Evolutionary conservation across 2,888 invertebrate species (phyloP).

Genomic region (Linnaemya tessellans): DNA sequence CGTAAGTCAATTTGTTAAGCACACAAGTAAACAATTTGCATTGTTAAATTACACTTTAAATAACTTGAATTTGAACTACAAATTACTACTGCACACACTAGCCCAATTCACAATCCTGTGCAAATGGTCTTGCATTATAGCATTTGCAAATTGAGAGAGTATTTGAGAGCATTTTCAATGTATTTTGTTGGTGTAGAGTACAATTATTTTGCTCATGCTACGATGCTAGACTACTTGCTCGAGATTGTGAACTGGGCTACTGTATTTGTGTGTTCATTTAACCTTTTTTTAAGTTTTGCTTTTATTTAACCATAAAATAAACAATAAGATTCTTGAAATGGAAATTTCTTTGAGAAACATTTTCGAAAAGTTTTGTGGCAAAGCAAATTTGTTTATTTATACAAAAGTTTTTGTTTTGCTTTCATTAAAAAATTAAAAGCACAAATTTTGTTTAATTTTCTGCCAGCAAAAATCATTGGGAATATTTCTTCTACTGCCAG

Average conservation of each 20-base stretch:
- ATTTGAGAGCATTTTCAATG: too few species aligned
- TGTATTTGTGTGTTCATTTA: not conserved
- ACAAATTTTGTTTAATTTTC: not conserved
- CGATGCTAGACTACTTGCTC: too few species aligned
- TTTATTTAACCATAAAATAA: not conserved
- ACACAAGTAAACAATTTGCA: too few species aligned
- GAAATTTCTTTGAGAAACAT: not conserved
- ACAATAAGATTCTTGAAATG: not conserved
- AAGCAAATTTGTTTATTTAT: slow-evolving; percentile 1
- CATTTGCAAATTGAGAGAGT: too few species aligned
- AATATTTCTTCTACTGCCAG: not conserved
- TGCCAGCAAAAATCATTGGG: not conserved
- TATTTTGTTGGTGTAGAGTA: too few species aligned
- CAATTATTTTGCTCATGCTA: too few species aligned
- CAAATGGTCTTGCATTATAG: too few species aligned
- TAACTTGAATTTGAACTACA: not conserved
- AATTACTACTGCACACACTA: not conserved
- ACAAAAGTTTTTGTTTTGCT: slow-evolving; percentile 19
- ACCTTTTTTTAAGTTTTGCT: not conserved
- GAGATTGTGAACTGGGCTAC: too few species aligned
- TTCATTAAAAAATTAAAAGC: slow-evolving; percentile 2
- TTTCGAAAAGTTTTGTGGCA: not conserved
- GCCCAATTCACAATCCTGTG: too few species aligned
- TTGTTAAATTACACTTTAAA: not conserved
- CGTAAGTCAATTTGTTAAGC: too few species aligned